Evolutionary conservation across 2,888 invertebrate species (phyloP), one percentile per base, ranked within the genome.

Genomic region (Notodonta ziczac): DNA sequence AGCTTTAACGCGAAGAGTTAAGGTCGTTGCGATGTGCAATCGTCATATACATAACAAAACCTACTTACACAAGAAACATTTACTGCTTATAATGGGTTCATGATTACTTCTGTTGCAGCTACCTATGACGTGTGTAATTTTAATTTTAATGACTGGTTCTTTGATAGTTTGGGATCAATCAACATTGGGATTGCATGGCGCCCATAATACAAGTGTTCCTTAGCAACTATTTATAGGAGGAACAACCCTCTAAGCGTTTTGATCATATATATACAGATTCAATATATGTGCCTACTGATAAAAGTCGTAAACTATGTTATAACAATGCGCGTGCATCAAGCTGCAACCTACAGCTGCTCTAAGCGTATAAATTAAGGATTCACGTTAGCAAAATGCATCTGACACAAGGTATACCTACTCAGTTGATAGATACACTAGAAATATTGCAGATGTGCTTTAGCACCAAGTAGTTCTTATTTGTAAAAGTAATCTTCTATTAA

Each of bases 71-170:
- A 65, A 66, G 58, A 54, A 39, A 53, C 52, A 35, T 35, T 71
- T 71, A 73, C 60, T 69, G 62, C 44, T 68, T 59, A 60, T 67
- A 69, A 65, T 68, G 70, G 70, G 70, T 54, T 62, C 58, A 56
- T 66, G 61, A 67, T 66, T 63, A 69, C 59, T n/a, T 60, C 52
- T 60, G 40, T 14, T 58, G 42, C n/a, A 50, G n/a, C 14, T 50
- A 50, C 14, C 8, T 57, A 42, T 61, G 56, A 65, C 46, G 24
- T 35, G 40, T 59, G 46, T 46, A n/a, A 46, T 46, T 46, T 46
- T 46, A n/a, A 46, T 46, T 46, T 46, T 46, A 46, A n/a, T 5
- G 46, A 7, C n/a, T 35, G 35, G 6, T 46, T 5, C 46, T 46
- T 46, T n/a, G 24, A 2, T 46, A 46, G 60, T 42, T 56, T 60